Conservation (phyloP, 2,797 vertebrate species). For the Myiothlypis chrysogaster region DNA sequence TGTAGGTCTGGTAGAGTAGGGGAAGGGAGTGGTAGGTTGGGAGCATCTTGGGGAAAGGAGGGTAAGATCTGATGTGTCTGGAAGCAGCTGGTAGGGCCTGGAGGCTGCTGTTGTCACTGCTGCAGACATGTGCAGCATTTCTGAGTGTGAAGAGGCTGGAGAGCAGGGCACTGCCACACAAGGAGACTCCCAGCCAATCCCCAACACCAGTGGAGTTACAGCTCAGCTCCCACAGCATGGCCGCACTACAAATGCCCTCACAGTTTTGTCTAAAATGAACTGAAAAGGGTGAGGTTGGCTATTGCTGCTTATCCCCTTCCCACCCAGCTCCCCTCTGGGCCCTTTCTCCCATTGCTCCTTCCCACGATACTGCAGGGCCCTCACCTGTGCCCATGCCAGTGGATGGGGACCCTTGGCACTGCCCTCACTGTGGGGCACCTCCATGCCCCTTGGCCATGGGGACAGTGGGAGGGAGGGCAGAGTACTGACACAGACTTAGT, state of each 20-base stretch:
- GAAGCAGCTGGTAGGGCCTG: neutral
- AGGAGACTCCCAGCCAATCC: neutral
- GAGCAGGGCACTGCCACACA: neutral
- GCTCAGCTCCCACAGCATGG: neutral
- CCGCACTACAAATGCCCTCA: neutral
- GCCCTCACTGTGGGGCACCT: neutral
- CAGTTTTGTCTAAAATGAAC: neutral
- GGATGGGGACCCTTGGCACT: neutral
- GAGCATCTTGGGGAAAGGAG: neutral
- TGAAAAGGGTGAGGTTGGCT: neutral
- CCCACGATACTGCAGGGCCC: accelerated
- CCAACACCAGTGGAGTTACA: neutral
- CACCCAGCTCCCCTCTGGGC: neutral
- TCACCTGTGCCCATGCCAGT: neutral
- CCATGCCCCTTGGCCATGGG: neutral
- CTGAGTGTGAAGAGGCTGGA: neutral
- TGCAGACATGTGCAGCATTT: neutral
- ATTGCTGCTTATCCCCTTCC: neutral
- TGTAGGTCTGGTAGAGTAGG: neutral
- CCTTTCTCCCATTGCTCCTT: neutral
- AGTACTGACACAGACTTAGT: neutral
- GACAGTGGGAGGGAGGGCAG: neutral
- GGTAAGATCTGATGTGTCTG: neutral
- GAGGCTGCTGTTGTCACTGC: neutral
- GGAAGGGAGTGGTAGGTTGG: neutral